Conservation (phyloP, 2,113 vertebrate species). For the Pelecanus crispus region DNA sequence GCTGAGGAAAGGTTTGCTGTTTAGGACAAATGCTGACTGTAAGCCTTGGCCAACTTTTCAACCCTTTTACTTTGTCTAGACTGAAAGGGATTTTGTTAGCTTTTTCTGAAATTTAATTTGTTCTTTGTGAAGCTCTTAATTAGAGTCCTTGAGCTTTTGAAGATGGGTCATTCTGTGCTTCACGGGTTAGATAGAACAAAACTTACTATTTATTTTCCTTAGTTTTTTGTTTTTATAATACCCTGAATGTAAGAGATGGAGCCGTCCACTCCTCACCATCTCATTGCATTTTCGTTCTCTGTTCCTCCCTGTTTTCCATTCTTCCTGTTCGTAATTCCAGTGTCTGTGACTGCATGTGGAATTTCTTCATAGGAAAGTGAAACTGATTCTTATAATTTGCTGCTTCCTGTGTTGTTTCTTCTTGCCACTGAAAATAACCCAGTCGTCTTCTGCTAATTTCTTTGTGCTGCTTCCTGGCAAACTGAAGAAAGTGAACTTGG, state of each 20-base stretch:
- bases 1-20: background rate
- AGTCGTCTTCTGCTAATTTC: background rate
- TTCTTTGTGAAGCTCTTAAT: background rate
- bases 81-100: background rate
- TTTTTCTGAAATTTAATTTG: background rate
- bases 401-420: conserved; percentile 5
- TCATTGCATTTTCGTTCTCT: background rate
- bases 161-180: background rate
- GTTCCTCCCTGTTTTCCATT: background rate
- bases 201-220: background rate
- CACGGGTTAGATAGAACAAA: background rate
- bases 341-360: background rate
- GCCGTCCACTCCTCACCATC: fast-evolving
- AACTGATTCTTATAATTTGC: background rate
- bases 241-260: background rate
- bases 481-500: background rate
- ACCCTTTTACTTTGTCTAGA: background rate
- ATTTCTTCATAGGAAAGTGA: conserved; percentile 16
- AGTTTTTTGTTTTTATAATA: background rate
- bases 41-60: background rate
- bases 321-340: background rate
- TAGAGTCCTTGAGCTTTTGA: background rate
- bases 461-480: background rate
- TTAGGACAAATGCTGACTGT: background rate
- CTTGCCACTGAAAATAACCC: background rate